phyloP scores from a whole-genome alignment of 2,113 vertebrate genomes.

The Ariopsis seemanni region DNA sequence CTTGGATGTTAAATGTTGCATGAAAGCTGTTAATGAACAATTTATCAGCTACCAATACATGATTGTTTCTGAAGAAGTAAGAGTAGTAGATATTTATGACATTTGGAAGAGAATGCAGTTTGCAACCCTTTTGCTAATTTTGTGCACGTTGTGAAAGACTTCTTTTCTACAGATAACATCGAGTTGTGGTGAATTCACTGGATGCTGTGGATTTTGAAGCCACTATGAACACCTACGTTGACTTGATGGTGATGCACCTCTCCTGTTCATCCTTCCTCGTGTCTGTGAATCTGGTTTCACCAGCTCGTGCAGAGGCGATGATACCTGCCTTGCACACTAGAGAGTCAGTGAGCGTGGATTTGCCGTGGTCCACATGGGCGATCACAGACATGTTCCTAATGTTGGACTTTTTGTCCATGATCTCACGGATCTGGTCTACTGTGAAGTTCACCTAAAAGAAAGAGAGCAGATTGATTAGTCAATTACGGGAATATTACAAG shows the following conservation, averaged over 20 bases:
- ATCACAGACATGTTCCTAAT: slow-evolving; percentile 69
- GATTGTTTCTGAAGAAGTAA: not conserved
- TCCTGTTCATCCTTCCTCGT: slow-evolving; percentile 64
- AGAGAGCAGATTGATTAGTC: not conserved
- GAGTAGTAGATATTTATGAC: not conserved
- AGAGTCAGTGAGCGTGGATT: slow-evolving; percentile 65
- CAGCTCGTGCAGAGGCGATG: slow-evolving; percentile 56
- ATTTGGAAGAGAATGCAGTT: not conserved
- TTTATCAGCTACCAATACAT: slow-evolving; percentile 11
- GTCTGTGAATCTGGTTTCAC: slow-evolving; percentile 62
- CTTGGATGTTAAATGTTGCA: not conserved
- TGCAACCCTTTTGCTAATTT: not conserved
- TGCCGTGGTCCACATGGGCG: slow-evolving; percentile 62
- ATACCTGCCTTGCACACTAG: slow-evolving; percentile 57
- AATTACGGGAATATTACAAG: not conserved
- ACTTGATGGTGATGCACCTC: slow-evolving; percentile 61
- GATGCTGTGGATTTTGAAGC: not conserved
- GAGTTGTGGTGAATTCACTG: not conserved
- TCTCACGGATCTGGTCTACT: slow-evolving; percentile 59
- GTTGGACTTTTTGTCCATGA: slow-evolving; percentile 67
- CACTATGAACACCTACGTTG: slow-evolving; percentile 50
- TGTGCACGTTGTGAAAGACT: not conserved
- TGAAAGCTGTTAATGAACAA: not conserved
- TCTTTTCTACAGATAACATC: not conserved
- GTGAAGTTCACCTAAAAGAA: slow-evolving; percentile 64